These are phyloP conservation scores for Aleiodes leptofemur DNA, from an alignment of 2,888 invertebrate genomes.

Conservation along the genomic window DNA sequence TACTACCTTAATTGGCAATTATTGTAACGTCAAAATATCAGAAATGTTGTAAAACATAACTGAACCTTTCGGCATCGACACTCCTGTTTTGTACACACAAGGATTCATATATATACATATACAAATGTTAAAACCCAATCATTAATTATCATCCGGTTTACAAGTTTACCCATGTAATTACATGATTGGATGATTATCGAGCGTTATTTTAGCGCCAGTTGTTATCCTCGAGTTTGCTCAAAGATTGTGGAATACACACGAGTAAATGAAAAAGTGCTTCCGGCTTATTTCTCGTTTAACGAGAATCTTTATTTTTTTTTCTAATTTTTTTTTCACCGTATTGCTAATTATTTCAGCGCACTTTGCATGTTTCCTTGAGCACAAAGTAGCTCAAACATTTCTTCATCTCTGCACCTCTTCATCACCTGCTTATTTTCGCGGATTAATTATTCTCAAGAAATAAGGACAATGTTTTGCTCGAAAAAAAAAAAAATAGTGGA, in stretches of 20 bases:
- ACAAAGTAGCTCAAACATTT: too few relatives aligned
- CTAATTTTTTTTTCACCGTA: neutral
- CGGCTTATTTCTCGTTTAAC: constrained; percentile 15
- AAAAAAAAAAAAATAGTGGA: too few relatives aligned
- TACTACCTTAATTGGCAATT: neutral
- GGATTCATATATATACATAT: constrained; percentile 12
- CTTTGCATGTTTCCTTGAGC: too few relatives aligned
- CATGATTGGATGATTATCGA: constrained; percentile 66
- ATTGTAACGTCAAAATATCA: constrained; percentile 19
- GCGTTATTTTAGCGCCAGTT: constrained; percentile 28
- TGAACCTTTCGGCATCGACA: neutral
- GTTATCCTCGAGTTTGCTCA: neutral
- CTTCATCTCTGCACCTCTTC: too few relatives aligned
- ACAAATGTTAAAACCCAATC: constrained; percentile 45
- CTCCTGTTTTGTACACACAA: constrained; percentile 16
- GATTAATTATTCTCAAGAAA: too few relatives aligned
- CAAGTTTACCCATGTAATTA: constrained; percentile 60
- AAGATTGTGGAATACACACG: constrained; percentile 19
- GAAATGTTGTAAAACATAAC: neutral
- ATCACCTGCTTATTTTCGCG: too few relatives aligned
- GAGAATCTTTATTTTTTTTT: neutral
- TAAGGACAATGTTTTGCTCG: too few relatives aligned
- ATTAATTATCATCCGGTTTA: constrained; percentile 64
- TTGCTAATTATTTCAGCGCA: too few relatives aligned
- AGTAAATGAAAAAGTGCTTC: constrained; percentile 25